Conservation (phyloP, 2,797 vertebrate genomes). For the Pitangus sulphuratus region DNA sequence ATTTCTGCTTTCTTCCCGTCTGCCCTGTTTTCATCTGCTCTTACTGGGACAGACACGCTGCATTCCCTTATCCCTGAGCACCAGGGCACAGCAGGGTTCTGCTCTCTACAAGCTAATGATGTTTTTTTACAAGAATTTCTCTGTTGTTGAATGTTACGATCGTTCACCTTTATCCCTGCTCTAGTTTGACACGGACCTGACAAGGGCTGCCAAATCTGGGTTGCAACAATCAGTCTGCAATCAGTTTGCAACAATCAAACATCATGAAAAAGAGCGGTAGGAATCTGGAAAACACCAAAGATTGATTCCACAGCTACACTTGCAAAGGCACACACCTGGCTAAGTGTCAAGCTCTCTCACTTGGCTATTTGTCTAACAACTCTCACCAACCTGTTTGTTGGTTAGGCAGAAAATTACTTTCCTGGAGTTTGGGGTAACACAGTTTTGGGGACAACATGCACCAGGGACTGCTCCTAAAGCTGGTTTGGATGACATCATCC, state of each 20-base stretch:
- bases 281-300: not conserved
- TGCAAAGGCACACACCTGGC: not conserved
- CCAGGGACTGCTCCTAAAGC: not conserved
- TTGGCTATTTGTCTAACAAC: not conserved
- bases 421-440: not conserved
- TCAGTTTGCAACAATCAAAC: not conserved
- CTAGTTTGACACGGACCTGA: not conserved
- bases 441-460: not conserved
- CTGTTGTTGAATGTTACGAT: not conserved
- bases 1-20: not conserved
- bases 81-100: not conserved
- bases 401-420: not conserved
- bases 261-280: not conserved
- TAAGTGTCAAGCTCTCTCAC: not conserved
- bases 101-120: not conserved
- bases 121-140: not conserved
- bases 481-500: not conserved
- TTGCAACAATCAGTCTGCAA: not conserved
- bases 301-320: not conserved
- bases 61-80: not conserved
- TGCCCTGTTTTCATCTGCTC: not conserved
- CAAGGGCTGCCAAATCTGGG: not conserved
- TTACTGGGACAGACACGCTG: not conserved
- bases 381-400: not conserved
- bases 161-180: not conserved